phyloP scores from a whole-genome alignment of 1,140 invertebrate genomes.

The Drosophila oshimai region DNA sequence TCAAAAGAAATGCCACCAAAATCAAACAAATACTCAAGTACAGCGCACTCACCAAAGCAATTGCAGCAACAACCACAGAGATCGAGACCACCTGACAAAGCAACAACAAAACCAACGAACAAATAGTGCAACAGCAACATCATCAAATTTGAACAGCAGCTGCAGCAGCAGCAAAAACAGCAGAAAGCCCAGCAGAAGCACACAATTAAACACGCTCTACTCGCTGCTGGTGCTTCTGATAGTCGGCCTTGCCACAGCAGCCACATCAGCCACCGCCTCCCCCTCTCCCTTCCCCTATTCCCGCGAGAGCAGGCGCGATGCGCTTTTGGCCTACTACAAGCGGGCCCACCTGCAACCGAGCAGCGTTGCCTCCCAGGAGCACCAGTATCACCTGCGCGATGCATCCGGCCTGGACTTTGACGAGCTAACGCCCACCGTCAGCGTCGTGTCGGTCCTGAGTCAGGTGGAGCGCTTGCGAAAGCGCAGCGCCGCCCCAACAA shows the following conservation, averaged over 20 bases:
- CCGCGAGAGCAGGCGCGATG: conserved; percentile 53
- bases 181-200: not conserved
- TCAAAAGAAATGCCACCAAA: conserved; percentile 76
- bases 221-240: conserved; percentile 49
- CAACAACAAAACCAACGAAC: conserved; percentile 66
- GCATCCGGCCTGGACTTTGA: conserved; percentile 48
- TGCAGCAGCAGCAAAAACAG: conserved; percentile 20
- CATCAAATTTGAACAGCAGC: conserved; percentile 19
- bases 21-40: conserved; percentile 70
- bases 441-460: conserved; percentile 56
- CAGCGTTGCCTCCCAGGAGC: conserved; percentile 12
- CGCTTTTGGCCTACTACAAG: conserved; percentile 69
- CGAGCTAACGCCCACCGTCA: conserved; percentile 54
- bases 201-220: conserved; percentile 43
- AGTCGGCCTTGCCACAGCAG: conserved; percentile 31
- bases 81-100: conserved; percentile 72
- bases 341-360: conserved; percentile 60
- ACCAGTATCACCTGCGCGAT: conserved; percentile 53
- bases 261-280: conserved; percentile 17
- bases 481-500: conserved; percentile 53
- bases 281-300: not conserved
- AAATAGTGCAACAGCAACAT: conserved; percentile 20
- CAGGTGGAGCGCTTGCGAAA: conserved; percentile 57
- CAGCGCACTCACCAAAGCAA: conserved; percentile 17
- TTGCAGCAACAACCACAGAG: conserved; percentile 50